These are phyloP conservation scores for Syncerus caffer DNA, from an alignment of 2,797 vertebrate genomes.

Conservation along the genomic window DNA sequence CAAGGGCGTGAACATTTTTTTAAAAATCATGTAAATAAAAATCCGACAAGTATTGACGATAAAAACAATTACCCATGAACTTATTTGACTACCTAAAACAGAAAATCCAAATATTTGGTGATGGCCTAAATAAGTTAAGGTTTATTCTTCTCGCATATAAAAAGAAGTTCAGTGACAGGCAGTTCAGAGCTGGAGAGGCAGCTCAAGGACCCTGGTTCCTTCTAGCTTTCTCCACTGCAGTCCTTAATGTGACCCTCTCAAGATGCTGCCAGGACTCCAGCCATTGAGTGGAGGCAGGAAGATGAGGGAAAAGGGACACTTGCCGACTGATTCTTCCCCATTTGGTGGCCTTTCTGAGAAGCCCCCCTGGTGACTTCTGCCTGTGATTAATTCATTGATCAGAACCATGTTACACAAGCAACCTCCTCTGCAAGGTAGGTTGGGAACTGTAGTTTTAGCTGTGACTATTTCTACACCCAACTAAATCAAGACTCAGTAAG, in stretches of 20 bases:
- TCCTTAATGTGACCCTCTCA: neutral
- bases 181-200: neutral
- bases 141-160: neutral
- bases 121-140: neutral
- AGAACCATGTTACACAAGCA: neutral
- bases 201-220: neutral
- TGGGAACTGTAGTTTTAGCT: neutral
- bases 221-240: neutral
- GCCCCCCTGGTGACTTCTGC: neutral
- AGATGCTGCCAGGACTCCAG: neutral
- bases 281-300: neutral
- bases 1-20: neutral
- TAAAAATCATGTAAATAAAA: conserved; percentile 38
- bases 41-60: neutral
- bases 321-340: neutral
- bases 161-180: neutral
- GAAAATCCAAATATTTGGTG: neutral
- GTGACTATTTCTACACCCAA: neutral
- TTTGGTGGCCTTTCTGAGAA: neutral
- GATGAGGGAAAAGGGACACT: neutral
- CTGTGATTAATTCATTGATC: neutral
- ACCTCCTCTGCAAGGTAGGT: neutral
- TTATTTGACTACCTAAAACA: neutral
- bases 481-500: neutral
- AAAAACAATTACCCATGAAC: neutral